Evolutionary conservation across 2,797 vertebrate genomes (phyloP).

Genomic region (Chrosomus eos): DNA sequence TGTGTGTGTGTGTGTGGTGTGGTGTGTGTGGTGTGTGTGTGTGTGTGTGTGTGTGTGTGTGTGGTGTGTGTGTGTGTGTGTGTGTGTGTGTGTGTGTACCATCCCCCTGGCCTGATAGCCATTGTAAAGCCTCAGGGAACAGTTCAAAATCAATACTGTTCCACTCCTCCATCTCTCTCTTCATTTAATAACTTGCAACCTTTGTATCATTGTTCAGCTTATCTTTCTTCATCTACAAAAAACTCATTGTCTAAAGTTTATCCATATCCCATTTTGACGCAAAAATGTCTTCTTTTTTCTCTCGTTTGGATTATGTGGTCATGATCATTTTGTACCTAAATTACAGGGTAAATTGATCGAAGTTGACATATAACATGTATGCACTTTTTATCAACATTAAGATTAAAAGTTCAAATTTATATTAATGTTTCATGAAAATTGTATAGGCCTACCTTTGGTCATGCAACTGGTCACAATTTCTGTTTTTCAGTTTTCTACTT

Average conservation of each 20-base stretch:
- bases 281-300: background rate
- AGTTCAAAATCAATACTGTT: conserved; percentile 85
- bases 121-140: conserved; percentile 80
- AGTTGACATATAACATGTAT: background rate
- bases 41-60: conserved; percentile 57
- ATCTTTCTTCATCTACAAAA: conserved; percentile 80
- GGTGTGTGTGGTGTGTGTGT: conserved; percentile 61
- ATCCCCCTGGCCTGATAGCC: conserved; percentile 78
- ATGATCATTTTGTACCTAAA: background rate
- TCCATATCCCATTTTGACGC: conserved; percentile 68
- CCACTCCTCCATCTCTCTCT: conserved; percentile 83
- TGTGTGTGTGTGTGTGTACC: conserved; percentile 63
- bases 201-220: conserved; percentile 83
- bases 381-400: background rate
- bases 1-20: conserved; percentile 60
- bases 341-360: background rate
- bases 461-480: background rate
- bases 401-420: background rate
- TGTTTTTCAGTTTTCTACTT: background rate
- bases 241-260: conserved; percentile 78
- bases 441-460: background rate
- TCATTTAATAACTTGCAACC: conserved; percentile 86
- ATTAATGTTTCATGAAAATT: background rate
- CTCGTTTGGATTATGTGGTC: background rate
- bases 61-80: conserved; percentile 29